These are phyloP conservation scores for Aegotheles bennettii DNA, from an alignment of 2,113 vertebrate species.

Conservation along the genomic window DNA sequence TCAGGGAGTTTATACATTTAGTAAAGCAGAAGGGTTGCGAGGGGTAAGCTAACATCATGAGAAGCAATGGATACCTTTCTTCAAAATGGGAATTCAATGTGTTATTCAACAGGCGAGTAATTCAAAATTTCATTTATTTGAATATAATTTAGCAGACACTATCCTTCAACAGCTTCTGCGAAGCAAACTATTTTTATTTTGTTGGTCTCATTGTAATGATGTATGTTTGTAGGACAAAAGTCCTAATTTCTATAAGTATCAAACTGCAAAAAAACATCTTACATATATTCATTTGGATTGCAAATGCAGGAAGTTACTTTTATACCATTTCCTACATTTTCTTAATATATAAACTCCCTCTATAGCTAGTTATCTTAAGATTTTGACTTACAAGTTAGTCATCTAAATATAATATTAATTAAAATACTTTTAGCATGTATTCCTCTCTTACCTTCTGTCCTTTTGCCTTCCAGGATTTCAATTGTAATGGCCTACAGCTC, in stretches of 20 bases:
- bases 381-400: conserved; percentile 3
- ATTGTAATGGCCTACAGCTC: conserved; percentile 1
- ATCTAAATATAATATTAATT: conserved; percentile 13
- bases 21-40: neutral
- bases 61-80: neutral
- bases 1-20: neutral
- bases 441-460: neutral
- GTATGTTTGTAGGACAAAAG: neutral
- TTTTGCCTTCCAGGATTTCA: conserved; percentile 35
- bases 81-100: neutral
- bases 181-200: neutral
- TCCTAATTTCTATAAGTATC: neutral
- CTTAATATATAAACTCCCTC: neutral
- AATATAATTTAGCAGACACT: neutral
- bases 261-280: neutral
- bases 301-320: neutral
- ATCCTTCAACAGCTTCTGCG: neutral
- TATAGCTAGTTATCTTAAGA: neutral
- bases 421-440: neutral
- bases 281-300: neutral
- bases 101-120: neutral
- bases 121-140: neutral
- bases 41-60: neutral
- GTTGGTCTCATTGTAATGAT: neutral
- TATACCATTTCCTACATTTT: neutral